Conservation (phyloP, 2,888 invertebrate genomes). For the Cosmia pyralina region DNA sequence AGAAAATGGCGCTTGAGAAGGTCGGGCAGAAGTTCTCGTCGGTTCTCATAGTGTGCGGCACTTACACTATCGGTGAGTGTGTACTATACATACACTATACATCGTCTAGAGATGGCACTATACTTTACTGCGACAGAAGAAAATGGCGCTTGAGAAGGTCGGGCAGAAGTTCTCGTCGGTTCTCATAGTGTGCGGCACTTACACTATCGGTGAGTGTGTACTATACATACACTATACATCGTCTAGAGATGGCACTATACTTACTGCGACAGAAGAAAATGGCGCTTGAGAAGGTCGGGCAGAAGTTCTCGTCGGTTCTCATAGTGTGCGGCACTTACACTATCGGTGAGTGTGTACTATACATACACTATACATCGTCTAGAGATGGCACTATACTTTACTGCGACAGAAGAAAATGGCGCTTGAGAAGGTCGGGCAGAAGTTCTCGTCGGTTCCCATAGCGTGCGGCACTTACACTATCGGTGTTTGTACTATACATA, state of each 20-base stretch:
- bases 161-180: constrained; percentile 79
- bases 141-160: constrained; percentile 80
- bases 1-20: constrained; percentile 84
- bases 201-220: no score
- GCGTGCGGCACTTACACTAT: no score
- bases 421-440: constrained; percentile 82
- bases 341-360: no score
- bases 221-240: not conserved
- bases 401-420: constrained; percentile 87
- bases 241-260: constrained; percentile 87
- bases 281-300: constrained; percentile 80
- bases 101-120: constrained; percentile 86
- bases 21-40: constrained; percentile 79
- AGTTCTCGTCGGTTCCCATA: constrained; percentile 75
- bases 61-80: no score
- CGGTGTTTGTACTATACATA: not conserved
- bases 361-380: constrained; percentile 75
- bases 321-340: no score
- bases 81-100: not conserved
- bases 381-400: constrained; percentile 86
- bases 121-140: constrained; percentile 89
- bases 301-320: constrained; percentile 72
- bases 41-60: no score
- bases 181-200: constrained; percentile 55
- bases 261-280: constrained; percentile 88